A percentile compares a stretch with the other conserved stretches of the same genome.
Conservation (phyloP, 2,797 vertebrate genomes). For the Squalus acanthias region DNA sequence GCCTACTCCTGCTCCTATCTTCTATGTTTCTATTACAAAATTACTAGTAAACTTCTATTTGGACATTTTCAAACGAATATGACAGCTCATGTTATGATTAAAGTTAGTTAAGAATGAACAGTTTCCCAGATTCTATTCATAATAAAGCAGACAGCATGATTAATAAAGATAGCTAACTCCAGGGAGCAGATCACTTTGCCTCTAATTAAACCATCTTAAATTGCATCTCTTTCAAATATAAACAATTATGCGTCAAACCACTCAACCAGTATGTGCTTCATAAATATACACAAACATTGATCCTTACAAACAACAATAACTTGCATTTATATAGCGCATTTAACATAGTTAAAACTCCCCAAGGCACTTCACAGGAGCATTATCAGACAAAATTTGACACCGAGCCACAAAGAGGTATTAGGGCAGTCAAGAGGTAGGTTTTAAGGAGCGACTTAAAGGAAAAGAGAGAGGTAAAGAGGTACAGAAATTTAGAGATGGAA, state of each 20-base stretch:
- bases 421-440: background rate
- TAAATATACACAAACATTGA: slow-evolving; percentile 7
- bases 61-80: background rate
- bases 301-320: background rate
- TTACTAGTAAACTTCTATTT: background rate
- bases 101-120: background rate
- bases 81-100: background rate
- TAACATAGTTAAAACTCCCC: background rate
- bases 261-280: background rate
- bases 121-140: background rate
- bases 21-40: too few relatives aligned
- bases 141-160: background rate
- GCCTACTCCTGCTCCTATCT: too few relatives aligned
- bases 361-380: background rate
- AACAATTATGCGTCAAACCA: background rate
- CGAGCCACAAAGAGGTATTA: background rate
- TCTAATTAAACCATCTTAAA: background rate
- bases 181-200: background rate
- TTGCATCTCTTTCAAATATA: background rate
- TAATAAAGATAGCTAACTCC: background rate
- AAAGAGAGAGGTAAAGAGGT: background rate
- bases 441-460: background rate
- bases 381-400: background rate
- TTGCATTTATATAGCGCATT: background rate
- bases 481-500: background rate